Conservation (phyloP, 2,797 vertebrate genomes). For the Catharus ustulatus region DNA sequence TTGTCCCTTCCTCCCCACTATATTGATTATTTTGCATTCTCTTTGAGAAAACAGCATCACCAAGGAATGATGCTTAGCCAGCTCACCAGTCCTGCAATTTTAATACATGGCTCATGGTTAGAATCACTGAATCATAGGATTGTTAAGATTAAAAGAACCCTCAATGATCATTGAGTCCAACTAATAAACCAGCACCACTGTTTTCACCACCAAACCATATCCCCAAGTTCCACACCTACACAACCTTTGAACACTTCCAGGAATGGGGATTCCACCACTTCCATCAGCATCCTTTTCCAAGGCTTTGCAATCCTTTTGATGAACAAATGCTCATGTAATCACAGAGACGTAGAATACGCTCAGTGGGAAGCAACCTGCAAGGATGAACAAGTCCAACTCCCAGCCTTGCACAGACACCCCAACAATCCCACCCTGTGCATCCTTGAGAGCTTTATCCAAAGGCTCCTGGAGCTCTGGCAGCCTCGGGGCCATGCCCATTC, state of each 20-base stretch:
- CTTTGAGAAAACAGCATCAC: neutral
- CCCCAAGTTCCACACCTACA: neutral
- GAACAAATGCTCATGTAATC: neutral
- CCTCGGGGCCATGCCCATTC: neutral
- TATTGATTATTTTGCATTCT: neutral
- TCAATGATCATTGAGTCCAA: neutral
- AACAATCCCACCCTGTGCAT: neutral
- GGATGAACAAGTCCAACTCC: neutral
- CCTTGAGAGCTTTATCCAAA: fast-evolving
- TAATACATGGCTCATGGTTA: neutral
- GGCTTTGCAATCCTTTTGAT: neutral
- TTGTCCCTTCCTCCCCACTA: fast-evolving
- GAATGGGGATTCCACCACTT: neutral
- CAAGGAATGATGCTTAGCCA: neutral
- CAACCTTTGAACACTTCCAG: neutral
- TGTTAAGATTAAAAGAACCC: neutral
- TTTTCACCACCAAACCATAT: neutral
- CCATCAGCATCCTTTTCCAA: neutral
- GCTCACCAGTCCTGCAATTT: neutral
- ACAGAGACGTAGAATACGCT: neutral
- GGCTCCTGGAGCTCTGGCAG: neutral
- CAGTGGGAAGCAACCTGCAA: neutral
- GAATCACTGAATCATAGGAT: fast-evolving
- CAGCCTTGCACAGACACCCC: neutral
- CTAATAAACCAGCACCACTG: no score